Conservation (phyloP, 2,888 invertebrate species). For the Pilophorus perplexus region DNA sequence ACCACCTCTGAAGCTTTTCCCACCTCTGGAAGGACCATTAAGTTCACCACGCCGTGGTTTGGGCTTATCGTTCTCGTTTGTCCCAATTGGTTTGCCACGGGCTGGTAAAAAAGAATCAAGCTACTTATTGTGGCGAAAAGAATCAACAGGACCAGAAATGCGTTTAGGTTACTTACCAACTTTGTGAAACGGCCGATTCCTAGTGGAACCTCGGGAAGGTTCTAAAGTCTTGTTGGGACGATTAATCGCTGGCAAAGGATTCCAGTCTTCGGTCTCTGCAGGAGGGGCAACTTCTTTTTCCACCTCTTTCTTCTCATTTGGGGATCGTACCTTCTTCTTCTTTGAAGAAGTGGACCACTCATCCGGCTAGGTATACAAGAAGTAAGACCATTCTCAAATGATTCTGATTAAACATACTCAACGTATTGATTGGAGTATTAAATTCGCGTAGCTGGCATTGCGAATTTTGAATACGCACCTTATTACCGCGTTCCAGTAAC, state of each 20-base stretch:
- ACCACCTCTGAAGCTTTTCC: slow-evolving; percentile 51
- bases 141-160: neutral
- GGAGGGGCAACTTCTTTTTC: slow-evolving; percentile 24
- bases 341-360: slow-evolving; percentile 84
- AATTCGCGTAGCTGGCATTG: no score
- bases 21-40: slow-evolving; percentile 52
- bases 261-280: slow-evolving; percentile 48
- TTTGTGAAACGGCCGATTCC: slow-evolving; percentile 44
- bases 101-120: slow-evolving; percentile 10
- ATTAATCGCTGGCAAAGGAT: slow-evolving; percentile 34
- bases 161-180: slow-evolving; percentile 10
- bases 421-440: no score
- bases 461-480: no score
- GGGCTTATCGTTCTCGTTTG: slow-evolving; percentile 24
- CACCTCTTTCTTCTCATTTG: slow-evolving; percentile 56
- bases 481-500: slow-evolving; percentile 70
- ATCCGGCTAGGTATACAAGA: no score
- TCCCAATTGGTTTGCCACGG: slow-evolving; percentile 13
- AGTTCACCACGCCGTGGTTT: slow-evolving; percentile 51
- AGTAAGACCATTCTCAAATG: no score
- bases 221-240: slow-evolving; percentile 51
- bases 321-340: slow-evolving; percentile 79
- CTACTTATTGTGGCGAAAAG: neutral
- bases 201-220: slow-evolving; percentile 51
- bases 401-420: no score